A percentile compares a stretch with the other conserved stretches of the same genome.
Evolutionary conservation across 2,888 invertebrate species (phyloP).

Genomic region (Platycnemis pennipes): DNA sequence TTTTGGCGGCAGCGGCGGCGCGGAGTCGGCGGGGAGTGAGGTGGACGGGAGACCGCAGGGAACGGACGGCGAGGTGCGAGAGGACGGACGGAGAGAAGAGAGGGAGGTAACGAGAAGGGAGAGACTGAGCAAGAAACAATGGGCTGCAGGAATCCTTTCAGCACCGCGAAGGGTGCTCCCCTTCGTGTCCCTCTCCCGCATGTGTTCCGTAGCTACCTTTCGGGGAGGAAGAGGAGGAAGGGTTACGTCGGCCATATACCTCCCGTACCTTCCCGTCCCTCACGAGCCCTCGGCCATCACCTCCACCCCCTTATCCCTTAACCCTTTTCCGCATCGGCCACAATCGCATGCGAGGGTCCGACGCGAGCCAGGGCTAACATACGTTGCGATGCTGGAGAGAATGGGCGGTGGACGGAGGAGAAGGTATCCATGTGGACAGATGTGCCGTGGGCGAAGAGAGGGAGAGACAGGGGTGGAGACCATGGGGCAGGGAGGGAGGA

Average conservation of each 20-base stretch:
- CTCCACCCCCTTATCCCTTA: background rate
- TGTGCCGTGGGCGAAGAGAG: constrained; percentile 49
- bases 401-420: background rate
- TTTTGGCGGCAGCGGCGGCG: background rate
- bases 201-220: background rate
- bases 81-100: background rate
- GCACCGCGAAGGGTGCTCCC: background rate
- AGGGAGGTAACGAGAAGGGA: background rate
- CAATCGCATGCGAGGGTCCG: constrained; percentile 15
- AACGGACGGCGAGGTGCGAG: background rate
- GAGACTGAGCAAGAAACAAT: background rate
- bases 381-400: background rate
- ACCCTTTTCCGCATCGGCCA: constrained; percentile 20
- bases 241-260: background rate
- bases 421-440: constrained; percentile 49
- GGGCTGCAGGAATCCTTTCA: background rate
- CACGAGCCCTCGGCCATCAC: background rate
- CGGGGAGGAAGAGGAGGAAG: background rate
- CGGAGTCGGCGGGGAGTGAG: background rate
- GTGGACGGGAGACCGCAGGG: background rate
- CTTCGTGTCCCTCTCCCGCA: background rate
- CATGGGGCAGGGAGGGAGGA: background rate
- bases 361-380: constrained; percentile 7
- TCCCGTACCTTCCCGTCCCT: background rate
- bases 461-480: background rate